phyloP scores from a whole-genome alignment of 1,140 invertebrate genomes.

The Eriosoma lanigerum region DNA sequence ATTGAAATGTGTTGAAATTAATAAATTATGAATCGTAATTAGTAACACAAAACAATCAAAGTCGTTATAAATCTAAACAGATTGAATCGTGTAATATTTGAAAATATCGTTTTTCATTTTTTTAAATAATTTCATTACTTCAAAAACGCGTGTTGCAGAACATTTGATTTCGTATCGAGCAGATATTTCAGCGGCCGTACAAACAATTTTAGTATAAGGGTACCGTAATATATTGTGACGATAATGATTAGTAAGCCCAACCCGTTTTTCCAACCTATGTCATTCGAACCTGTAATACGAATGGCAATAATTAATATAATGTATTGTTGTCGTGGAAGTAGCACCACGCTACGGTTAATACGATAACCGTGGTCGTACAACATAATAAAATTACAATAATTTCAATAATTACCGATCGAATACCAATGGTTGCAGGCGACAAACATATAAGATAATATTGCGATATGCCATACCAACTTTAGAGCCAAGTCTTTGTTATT shows the following conservation, averaged over 20 bases:
- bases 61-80: too few species aligned
- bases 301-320: background rate
- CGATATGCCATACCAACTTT: background rate
- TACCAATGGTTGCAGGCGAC: constrained; percentile 1
- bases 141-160: background rate
- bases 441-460: background rate
- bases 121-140: background rate
- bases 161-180: background rate
- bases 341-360: too few species aligned
- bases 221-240: background rate
- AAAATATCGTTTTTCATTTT: too few species aligned
- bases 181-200: background rate
- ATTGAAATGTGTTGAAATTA: too few species aligned
- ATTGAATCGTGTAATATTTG: too few species aligned
- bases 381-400: background rate
- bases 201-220: background rate
- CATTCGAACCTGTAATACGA: background rate
- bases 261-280: constrained; percentile 29
- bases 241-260: constrained; percentile 4
- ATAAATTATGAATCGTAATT: too few species aligned
- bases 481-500: background rate
- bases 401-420: background rate
- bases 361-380: too few species aligned
- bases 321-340: too few species aligned
- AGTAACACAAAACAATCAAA: too few species aligned